phyloP scores from a whole-genome alignment of 2,888 invertebrate species.

The Metallyticus violacea region DNA sequence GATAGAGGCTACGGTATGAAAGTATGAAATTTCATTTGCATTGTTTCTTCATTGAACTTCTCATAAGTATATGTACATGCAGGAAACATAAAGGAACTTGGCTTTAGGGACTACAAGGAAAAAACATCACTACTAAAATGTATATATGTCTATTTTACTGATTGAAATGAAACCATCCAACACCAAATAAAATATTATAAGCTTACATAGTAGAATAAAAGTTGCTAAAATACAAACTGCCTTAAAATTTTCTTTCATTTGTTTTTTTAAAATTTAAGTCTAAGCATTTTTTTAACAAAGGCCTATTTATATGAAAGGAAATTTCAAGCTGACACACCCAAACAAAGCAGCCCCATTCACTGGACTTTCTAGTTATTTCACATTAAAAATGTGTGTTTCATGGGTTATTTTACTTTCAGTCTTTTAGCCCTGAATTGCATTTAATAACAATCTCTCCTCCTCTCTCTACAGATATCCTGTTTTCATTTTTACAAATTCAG shows the following conservation, averaged over 20 bases:
- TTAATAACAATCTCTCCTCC: neutral
- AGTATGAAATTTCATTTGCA: no score
- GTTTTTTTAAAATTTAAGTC: neutral
- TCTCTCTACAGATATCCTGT: no score
- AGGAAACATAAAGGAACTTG: no score
- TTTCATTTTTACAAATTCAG: neutral
- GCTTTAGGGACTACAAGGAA: no score
- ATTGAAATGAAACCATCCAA: neutral
- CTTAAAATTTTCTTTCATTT: neutral
- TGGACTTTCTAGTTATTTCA: neutral
- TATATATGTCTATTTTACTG: neutral
- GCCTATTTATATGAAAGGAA: neutral
- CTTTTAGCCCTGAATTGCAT: neutral
- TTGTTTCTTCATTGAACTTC: no score
- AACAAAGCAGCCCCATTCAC: neutral
- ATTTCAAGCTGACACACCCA: neutral
- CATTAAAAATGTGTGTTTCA: neutral
- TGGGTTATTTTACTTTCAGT: neutral
- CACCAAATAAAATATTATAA: slow-evolving; percentile 15
- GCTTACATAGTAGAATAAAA: neutral
- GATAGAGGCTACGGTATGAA: no score
- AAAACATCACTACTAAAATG: neutral
- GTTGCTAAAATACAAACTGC: neutral
- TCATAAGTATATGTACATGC: no score
- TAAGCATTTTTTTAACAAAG: neutral